Evolutionary conservation across 2,888 invertebrate genomes (phyloP).

Genomic region (Morpho achilles): DNA sequence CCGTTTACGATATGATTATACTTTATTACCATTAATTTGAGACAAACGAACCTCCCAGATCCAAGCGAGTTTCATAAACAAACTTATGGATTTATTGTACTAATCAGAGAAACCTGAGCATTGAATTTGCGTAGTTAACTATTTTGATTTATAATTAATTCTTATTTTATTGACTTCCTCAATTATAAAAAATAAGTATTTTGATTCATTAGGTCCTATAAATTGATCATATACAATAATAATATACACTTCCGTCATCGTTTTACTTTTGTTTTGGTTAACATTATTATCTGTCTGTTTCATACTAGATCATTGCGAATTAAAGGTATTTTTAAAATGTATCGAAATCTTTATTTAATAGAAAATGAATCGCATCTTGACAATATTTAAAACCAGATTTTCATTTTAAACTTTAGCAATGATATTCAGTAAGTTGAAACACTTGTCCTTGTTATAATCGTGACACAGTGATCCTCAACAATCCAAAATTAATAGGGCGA

Average conservation of each 20-base stretch:
- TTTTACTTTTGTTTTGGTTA: too few species aligned
- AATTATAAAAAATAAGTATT: constrained; percentile 7
- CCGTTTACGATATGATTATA: constrained; percentile 70
- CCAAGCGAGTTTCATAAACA: constrained; percentile 56
- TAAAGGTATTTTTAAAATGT: too few species aligned
- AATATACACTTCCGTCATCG: background rate
- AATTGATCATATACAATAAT: background rate
- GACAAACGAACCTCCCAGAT: constrained; percentile 70
- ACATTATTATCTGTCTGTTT: too few species aligned
- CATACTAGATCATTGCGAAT: too few species aligned
- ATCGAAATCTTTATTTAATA: too few species aligned
- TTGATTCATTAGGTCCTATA: background rate
- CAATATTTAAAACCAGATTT: too few species aligned
- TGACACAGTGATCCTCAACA: too few species aligned
- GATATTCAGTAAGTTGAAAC: too few species aligned
- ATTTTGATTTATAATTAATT: constrained; percentile 8
- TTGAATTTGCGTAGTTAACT: constrained; percentile 4
- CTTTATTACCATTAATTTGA: constrained; percentile 75
- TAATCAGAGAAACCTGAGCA: constrained; percentile 31
- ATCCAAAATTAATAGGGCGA: too few species aligned
- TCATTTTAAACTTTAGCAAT: too few species aligned
- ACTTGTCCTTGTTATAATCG: too few species aligned
- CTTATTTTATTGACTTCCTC: constrained; percentile 8
- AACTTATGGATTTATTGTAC: constrained; percentile 48
- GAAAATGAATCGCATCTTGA: too few species aligned